Conservation (phyloP, 2,113 vertebrate species). For the Nipponia nippon region DNA sequence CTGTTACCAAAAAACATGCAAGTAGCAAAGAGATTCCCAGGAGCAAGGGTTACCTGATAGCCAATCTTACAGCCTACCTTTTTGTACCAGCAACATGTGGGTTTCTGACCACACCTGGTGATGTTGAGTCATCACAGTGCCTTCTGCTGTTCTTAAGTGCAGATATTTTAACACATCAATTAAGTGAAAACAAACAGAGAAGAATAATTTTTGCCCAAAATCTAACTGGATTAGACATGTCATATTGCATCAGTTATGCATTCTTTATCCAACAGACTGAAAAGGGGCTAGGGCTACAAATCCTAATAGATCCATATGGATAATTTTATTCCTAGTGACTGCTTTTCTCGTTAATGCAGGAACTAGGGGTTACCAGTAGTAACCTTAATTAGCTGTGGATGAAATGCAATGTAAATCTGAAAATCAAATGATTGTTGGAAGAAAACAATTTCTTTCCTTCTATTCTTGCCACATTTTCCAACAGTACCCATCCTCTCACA, state of each 20-base stretch:
- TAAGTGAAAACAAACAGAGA: neutral
- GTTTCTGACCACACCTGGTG: neutral
- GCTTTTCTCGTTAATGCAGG: neutral
- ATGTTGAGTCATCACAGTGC: neutral
- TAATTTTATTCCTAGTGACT: neutral
- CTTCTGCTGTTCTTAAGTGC: neutral
- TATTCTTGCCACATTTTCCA: neutral
- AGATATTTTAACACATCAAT: neutral
- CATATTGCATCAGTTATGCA: neutral
- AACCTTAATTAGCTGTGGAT: neutral
- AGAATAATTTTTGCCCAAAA: neutral
- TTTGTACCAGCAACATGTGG: neutral
- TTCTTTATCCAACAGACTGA: neutral
- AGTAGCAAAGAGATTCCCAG: neutral
- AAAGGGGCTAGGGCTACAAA: neutral
- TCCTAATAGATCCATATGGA: neutral
- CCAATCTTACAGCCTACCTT: neutral
- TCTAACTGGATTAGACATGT: neutral
- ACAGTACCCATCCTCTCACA: neutral
- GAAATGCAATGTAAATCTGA: neutral
- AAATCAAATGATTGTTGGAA: neutral
- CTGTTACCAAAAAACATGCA: neutral
- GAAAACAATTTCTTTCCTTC: neutral
- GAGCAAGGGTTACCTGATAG: neutral
- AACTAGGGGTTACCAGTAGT: neutral